These are phyloP conservation scores for Blennius ocellaris DNA, from an alignment of 2,113 vertebrate species.

Conservation along the genomic window DNA sequence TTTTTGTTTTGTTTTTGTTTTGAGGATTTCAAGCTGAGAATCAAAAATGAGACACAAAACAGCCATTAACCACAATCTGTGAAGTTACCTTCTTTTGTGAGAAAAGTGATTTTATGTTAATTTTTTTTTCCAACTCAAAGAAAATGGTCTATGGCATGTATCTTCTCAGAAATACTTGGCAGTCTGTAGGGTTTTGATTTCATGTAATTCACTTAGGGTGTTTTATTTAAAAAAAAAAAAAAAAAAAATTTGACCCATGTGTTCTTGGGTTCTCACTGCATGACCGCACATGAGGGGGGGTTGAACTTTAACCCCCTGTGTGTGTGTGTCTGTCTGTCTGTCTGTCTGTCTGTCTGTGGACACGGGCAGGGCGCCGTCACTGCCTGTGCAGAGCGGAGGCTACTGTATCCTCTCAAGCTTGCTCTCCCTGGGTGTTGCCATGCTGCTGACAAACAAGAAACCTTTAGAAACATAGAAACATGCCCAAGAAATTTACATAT, in stretches of 20 bases:
- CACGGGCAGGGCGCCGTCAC: slow-evolving; percentile 59
- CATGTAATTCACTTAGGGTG: slow-evolving; percentile 66
- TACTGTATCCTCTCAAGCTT: slow-evolving; percentile 73
- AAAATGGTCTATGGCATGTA: slow-evolving; percentile 73
- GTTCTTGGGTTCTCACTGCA: slow-evolving; percentile 72
- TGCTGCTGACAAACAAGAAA: slow-evolving; percentile 35
- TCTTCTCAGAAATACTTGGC: slow-evolving; percentile 64
- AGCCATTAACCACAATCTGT: slow-evolving; percentile 95
- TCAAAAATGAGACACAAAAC: slow-evolving; percentile 84
- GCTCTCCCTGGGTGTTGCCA: slow-evolving; percentile 82
- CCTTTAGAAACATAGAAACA: slow-evolving; percentile 45
- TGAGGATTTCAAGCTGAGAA: slow-evolving; percentile 84
- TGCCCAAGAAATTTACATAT: slow-evolving; percentile 33
- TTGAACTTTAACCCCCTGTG: slow-evolving; percentile 64
- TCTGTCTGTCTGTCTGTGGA: slow-evolving; percentile 69
- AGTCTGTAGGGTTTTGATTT: slow-evolving; percentile 69
- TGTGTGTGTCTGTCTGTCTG: slow-evolving; percentile 71
- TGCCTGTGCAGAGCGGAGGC: slow-evolving; percentile 69
- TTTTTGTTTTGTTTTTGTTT: slow-evolving; percentile 65
- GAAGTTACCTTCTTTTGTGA: slow-evolving; percentile 83
- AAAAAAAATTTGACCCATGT: slow-evolving; percentile 37
- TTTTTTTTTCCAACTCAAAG: slow-evolving; percentile 47
- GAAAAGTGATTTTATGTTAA: slow-evolving; percentile 75
- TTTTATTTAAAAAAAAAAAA: background rate
- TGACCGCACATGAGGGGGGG: slow-evolving; percentile 59